Conservation (phyloP, 2,797 vertebrate genomes). For the Salmo trutta region DNA sequence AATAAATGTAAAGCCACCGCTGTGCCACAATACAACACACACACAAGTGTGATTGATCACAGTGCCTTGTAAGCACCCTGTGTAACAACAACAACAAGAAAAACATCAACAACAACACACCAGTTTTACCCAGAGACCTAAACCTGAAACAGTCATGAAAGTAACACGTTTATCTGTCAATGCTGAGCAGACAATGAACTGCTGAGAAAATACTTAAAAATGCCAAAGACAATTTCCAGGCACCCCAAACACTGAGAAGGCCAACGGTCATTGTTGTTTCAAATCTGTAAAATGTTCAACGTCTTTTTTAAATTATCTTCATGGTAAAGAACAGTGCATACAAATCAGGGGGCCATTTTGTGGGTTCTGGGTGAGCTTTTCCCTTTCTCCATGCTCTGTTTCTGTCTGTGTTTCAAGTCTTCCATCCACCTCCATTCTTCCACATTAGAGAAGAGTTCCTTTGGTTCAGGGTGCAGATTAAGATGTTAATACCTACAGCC, state of each 20-base stretch:
- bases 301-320: too few relatives aligned
- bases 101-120: constrained; percentile 5
- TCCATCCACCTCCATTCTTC: too few relatives aligned
- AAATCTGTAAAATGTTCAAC: too few relatives aligned
- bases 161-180: constrained; percentile 33
- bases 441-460: too few relatives aligned
- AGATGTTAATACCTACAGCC: too few relatives aligned
- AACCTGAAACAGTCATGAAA: constrained; percentile 1
- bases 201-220: background rate
- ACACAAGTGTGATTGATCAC: background rate
- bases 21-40: constrained; percentile 44
- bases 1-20: constrained; percentile 67
- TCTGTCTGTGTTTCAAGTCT: too few relatives aligned
- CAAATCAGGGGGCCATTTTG: too few relatives aligned
- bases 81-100: constrained; percentile 24
- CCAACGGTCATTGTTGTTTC: too few relatives aligned
- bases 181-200: constrained; percentile 38
- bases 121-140: constrained; percentile 16
- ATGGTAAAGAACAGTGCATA: too few relatives aligned
- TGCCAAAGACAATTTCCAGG: constrained; percentile 12
- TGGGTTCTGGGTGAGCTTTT: too few relatives aligned
- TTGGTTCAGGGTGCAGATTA: too few relatives aligned
- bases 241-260: constrained; percentile 6
- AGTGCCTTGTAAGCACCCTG: constrained; percentile 34
- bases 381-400: too few relatives aligned